These are phyloP conservation scores for Eubasilissa splendida DNA, from an alignment of 2,888 invertebrate genomes.

Conservation along the genomic window DNA sequence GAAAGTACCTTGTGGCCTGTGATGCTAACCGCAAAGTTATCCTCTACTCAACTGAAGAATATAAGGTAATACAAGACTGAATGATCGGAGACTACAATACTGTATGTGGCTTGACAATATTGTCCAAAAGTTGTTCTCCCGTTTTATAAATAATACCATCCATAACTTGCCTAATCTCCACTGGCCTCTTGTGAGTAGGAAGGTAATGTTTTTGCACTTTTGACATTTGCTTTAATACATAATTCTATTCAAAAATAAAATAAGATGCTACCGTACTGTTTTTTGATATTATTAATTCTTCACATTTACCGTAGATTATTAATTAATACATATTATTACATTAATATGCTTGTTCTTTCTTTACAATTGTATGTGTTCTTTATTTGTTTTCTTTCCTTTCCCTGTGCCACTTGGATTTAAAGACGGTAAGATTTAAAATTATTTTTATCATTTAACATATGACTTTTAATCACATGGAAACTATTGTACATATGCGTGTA, in stretches of 20 bases:
- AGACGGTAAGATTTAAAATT: constrained; percentile 39
- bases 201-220: too few relatives aligned
- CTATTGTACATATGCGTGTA: too few relatives aligned
- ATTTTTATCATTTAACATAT: constrained; percentile 23
- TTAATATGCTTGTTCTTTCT: background rate
- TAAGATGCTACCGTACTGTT: background rate
- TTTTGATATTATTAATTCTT: background rate
- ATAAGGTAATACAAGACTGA: constrained; percentile 76
- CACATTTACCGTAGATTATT: background rate
- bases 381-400: constrained; percentile 1
- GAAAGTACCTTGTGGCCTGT: constrained; percentile 88
- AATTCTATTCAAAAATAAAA: too few relatives aligned
- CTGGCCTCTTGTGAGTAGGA: too few relatives aligned
- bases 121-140: too few relatives aligned
- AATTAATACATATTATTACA: background rate
- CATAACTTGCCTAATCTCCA: too few relatives aligned
- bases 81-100: too few relatives aligned
- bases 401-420: constrained; percentile 13
- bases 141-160: too few relatives aligned
- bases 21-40: constrained; percentile 93
- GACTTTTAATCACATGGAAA: constrained; percentile 5
- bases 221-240: too few relatives aligned
- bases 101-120: too few relatives aligned
- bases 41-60: constrained; percentile 83
- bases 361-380: background rate